Conservation (phyloP, 2,797 vertebrate species). For the Odontamblyopus rebecca region DNA sequence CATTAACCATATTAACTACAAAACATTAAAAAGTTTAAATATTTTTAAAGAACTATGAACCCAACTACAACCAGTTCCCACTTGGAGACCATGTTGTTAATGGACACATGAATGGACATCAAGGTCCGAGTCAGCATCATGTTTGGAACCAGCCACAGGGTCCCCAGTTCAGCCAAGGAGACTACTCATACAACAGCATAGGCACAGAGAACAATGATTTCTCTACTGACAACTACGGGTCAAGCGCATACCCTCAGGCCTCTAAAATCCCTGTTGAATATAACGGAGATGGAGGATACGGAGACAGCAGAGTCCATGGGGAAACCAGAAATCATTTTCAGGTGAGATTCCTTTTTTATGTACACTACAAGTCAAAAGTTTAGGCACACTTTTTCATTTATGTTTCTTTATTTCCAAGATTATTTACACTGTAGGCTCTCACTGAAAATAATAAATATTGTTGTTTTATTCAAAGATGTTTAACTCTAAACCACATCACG, state of each 20-base stretch:
- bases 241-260: constrained; percentile 66
- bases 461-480: constrained; percentile 68
- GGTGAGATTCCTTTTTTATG: constrained; percentile 62
- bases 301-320: constrained; percentile 62
- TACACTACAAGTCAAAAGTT: too few relatives aligned
- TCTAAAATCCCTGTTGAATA: constrained; percentile 74
- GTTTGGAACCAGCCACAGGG: constrained; percentile 76
- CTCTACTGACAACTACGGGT: constrained; percentile 72
- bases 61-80: constrained; percentile 62
- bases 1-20: background rate
- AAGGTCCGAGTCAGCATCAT: constrained; percentile 60
- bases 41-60: constrained; percentile 65
- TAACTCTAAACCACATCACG: constrained; percentile 69
- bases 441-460: background rate
- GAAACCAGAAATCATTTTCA: constrained; percentile 79
- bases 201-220: constrained; percentile 65
- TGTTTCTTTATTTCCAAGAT: too few relatives aligned
- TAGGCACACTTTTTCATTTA: too few relatives aligned
- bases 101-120: constrained; percentile 58
- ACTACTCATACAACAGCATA: constrained; percentile 64
- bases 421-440: too few relatives aligned
- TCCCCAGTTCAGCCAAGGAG: constrained; percentile 66
- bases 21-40: constrained; percentile 7
- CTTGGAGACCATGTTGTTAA: constrained; percentile 50
- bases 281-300: constrained; percentile 65